Percentiles rank a stretch among this genome's conserved stretches.
phyloP scores from a whole-genome alignment of 2,888 invertebrate species.

The Morpho deidamia region DNA sequence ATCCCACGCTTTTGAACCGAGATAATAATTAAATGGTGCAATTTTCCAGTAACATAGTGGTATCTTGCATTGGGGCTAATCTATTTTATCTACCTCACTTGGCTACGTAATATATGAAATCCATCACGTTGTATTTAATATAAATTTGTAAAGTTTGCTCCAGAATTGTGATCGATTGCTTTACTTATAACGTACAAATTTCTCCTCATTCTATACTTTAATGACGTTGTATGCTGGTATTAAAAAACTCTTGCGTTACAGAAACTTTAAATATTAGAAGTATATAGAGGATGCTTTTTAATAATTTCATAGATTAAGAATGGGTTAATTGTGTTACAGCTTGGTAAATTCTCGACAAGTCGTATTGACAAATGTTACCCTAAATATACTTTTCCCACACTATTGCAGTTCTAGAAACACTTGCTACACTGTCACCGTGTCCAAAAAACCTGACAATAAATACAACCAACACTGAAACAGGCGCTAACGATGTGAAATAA shows the following conservation, averaged over 20 bases:
- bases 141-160: no score
- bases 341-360: no score
- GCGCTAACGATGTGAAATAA: constrained; percentile 2
- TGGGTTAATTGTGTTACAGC: no score
- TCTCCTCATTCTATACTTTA: no score
- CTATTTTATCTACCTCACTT: not conserved
- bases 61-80: constrained; percentile 1
- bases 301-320: no score
- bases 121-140: no score
- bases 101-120: not conserved
- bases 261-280: no score
- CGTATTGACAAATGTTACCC: not conserved
- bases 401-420: not conserved
- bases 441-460: constrained; percentile 2
- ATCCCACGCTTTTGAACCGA: not conserved
- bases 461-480: not conserved
- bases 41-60: not conserved
- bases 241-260: no score
- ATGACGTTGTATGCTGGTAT: no score
- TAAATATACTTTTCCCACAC: constrained; percentile 3
- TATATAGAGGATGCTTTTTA: no score
- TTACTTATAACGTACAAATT: no score
- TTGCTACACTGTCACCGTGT: not conserved
- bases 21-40: not conserved
- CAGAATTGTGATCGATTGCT: no score